These are phyloP conservation scores for Regulus satrapa DNA, from an alignment of 2,113 vertebrate species.

Conservation along the genomic window DNA sequence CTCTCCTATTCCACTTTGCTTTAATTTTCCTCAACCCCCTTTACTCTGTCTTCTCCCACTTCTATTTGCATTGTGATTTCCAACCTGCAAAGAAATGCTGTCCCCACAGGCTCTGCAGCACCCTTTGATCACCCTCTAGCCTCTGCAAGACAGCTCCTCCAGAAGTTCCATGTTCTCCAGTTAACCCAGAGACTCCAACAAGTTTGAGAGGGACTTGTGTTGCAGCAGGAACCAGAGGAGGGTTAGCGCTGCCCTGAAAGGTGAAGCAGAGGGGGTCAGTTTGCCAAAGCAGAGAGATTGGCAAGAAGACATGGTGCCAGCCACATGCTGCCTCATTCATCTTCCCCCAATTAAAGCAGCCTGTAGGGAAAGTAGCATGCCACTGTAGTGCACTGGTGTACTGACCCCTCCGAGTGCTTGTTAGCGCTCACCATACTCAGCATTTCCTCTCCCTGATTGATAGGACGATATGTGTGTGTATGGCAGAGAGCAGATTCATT, in stretches of 20 bases:
- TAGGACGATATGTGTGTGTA: neutral
- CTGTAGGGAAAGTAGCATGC: slow-evolving; percentile 14
- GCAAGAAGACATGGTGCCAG: slow-evolving; percentile 16
- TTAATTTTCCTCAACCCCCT: neutral
- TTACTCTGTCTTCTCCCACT: neutral
- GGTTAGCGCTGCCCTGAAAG: neutral
- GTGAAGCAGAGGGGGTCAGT: neutral
- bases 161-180: neutral
- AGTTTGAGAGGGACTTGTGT: neutral
- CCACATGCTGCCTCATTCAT: neutral
- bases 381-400: neutral
- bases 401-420: slow-evolving; percentile 46
- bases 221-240: neutral
- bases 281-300: neutral
- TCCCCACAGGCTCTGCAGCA: neutral
- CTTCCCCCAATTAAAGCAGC: slow-evolving; percentile 45
- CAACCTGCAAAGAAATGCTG: neutral
- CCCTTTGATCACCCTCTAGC: neutral
- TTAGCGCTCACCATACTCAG: slow-evolving; percentile 21
- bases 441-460: slow-evolving; percentile 54
- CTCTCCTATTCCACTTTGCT: neutral
- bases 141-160: neutral
- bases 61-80: neutral
- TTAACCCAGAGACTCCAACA: neutral
- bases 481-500: slow-evolving; percentile 61